A percentile compares a stretch with the other conserved stretches of the same genome.
Conservation (phyloP, 2,113 vertebrate species). For the Callipepla californica region DNA sequence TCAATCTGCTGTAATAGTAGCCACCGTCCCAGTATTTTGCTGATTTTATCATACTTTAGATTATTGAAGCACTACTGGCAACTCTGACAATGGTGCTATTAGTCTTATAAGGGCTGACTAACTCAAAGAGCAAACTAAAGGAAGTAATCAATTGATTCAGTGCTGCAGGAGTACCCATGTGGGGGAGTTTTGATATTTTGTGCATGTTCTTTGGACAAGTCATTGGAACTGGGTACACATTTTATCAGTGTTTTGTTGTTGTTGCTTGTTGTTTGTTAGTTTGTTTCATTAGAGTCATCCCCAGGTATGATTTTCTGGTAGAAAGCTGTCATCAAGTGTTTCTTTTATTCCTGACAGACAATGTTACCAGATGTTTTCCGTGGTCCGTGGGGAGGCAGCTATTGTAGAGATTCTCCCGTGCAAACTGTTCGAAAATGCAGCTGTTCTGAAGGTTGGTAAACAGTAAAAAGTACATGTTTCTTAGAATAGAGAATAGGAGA, state of each 20-base stretch:
- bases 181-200: background rate
- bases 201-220: background rate
- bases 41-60: background rate
- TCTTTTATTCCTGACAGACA: constrained; percentile 82
- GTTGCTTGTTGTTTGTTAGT: background rate
- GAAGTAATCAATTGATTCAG: background rate
- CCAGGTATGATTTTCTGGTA: background rate
- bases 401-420: constrained; percentile 93
- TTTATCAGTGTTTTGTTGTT: background rate
- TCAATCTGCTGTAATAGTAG: background rate
- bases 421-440: constrained; percentile 90
- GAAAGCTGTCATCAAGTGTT: background rate
- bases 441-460: constrained; percentile 86
- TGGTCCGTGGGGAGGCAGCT: constrained; percentile 93
- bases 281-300: background rate
- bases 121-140: background rate
- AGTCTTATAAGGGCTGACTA: background rate
- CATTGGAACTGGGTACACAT: background rate
- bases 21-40: background rate
- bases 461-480: background rate
- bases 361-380: constrained; percentile 97
- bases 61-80: background rate
- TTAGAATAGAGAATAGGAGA: background rate
- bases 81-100: background rate
- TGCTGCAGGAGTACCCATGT: background rate